These are phyloP conservation scores for Prinia subflava DNA, from an alignment of 2,113 vertebrate species.

Conservation along the genomic window DNA sequence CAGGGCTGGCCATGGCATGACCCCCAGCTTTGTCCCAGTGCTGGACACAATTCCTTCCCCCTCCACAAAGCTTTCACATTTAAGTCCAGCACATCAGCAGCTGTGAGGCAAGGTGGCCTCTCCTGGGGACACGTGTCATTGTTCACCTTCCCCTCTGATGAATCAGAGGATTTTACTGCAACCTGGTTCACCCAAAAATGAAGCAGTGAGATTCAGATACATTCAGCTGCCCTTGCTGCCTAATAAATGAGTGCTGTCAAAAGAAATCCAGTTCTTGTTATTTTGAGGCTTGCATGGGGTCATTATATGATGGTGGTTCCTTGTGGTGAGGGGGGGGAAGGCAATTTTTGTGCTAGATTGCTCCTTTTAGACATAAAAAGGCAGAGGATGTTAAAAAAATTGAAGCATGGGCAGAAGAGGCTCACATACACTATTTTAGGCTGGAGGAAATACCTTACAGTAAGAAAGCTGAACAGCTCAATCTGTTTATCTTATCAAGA, in stretches of 20 bases:
- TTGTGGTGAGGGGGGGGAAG: accelerated
- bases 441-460: constrained; percentile 27
- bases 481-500: constrained; percentile 52
- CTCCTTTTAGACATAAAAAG: background rate
- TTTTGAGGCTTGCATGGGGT: constrained; percentile 13
- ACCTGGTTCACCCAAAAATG: background rate
- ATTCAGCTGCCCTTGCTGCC: background rate
- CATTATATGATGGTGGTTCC: background rate
- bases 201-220: background rate
- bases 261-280: constrained; percentile 21
- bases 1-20: background rate
- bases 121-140: background rate
- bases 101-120: background rate
- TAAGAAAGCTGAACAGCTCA: constrained; percentile 10
- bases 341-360: constrained; percentile 17
- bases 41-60: background rate
- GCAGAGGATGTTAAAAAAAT: background rate
- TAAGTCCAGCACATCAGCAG: background rate
- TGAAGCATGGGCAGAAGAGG: background rate
- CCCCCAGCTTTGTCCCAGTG: background rate
- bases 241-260: constrained; percentile 41
- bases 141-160: background rate
- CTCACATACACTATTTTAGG: background rate
- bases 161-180: background rate
- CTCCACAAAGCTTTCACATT: background rate